phyloP scores from a whole-genome alignment of 2,113 vertebrate species.

The Onychostruthus taczanowskii region DNA sequence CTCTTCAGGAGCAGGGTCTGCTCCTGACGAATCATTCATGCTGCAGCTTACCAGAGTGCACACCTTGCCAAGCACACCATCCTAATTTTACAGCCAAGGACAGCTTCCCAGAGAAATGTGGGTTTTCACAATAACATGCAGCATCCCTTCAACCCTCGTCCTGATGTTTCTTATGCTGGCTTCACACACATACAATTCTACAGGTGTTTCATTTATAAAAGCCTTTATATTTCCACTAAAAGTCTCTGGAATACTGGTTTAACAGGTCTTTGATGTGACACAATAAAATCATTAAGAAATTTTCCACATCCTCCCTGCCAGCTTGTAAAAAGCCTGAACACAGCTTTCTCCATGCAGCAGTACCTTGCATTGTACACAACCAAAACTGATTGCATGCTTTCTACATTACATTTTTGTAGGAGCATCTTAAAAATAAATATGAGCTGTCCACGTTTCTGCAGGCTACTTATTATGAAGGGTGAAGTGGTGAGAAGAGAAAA shows the following conservation, averaged over 20 bases:
- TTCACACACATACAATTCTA: not conserved
- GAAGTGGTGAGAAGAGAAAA: not conserved
- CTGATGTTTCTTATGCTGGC: not conserved
- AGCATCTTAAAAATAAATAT: fast-evolving
- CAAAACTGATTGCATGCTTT: not conserved
- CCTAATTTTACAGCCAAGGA: not conserved
- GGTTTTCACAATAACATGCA: not conserved
- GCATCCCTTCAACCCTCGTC: not conserved
- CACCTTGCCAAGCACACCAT: not conserved
- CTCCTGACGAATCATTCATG: fast-evolving
- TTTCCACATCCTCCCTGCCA: not conserved
- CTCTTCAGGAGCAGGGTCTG: not conserved
- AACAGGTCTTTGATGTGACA: not conserved
- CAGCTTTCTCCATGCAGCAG: not conserved
- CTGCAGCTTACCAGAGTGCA: not conserved
- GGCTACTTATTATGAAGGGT: fast-evolving
- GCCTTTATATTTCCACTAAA: not conserved
- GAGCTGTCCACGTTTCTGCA: fast-evolving
- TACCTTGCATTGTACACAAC: too few species aligned
- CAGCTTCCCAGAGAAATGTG: not conserved
- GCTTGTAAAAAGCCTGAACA: not conserved
- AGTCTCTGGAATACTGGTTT: too few species aligned
- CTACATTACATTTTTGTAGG: not conserved
- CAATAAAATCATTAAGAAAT: not conserved
- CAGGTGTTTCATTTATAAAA: not conserved